A percentile compares a stretch with the other conserved stretches of the same genome.
Evolutionary conservation across 2,113 vertebrate species (phyloP).

Genomic region (Ovis aries): DNA sequence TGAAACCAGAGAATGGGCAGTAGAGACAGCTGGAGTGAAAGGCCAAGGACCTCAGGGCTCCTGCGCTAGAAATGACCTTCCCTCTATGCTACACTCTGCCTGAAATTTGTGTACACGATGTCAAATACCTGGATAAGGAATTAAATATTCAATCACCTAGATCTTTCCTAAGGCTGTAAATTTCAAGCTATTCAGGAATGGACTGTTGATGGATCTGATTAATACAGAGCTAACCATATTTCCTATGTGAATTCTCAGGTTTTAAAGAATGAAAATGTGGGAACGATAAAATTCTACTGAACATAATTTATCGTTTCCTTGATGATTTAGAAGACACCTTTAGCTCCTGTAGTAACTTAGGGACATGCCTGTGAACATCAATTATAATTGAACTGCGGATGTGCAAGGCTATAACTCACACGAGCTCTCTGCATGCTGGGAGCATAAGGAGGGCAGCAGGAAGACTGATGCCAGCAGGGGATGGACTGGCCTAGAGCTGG

Average conservation of each 20-base stretch:
- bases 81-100: neutral
- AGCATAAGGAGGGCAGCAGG: neutral
- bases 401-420: conserved; percentile 46
- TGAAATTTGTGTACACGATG: neutral
- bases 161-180: conserved; percentile 23
- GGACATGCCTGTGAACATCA: conserved; percentile 50
- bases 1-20: neutral
- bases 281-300: conserved; percentile 57
- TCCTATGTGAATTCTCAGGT: conserved; percentile 18
- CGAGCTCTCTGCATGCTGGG: neutral
- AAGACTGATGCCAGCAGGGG: conserved; percentile 28
- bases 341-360: conserved; percentile 56
- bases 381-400: conserved; percentile 48
- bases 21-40: neutral
- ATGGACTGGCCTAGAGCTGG: neutral
- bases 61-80: neutral
- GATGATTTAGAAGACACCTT: conserved; percentile 66
- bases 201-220: conserved; percentile 30
- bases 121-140: neutral
- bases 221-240: conserved; percentile 32
- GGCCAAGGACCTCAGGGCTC: neutral
- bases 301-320: conserved; percentile 59
- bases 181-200: neutral
- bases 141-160: neutral
- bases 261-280: conserved; percentile 38